Base-by-base conservation (phyloP, 2,888 invertebrate genomes). In the Andrena minutula region DNA sequence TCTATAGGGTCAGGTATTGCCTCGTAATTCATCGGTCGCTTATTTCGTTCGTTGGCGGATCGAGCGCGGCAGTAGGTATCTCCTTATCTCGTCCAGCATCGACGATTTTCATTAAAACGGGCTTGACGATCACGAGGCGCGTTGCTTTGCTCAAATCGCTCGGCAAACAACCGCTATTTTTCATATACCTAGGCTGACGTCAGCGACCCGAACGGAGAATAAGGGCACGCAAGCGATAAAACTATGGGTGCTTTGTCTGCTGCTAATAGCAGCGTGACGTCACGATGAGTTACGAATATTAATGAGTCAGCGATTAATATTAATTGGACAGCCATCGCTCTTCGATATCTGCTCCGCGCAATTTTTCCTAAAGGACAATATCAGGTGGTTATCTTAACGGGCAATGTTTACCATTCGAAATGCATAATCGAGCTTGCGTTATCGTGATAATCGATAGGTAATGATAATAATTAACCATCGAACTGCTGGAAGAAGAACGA, bases 231-330 rank as follows among this genome's bases (percentile, higher is more conserved):
- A 16, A 12, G 35, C 28, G 23, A 47, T 23, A 20, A 30, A 16
- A 28, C 12, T 61, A 72, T 61, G 26, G 69, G 10, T 7, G 5
- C 23, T 66, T 58, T 53, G 60, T 81, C 74, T 66, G n/a, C 23
- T 30, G 26, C 10, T 30, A 70, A 53, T 53, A 32, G 20, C 23
- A 2, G 1, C 66, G 7, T 72, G 66, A 80, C 63, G 74, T 79
- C 61, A 61, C 60, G 8, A 12, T 3, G 23, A 3, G 8, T 64
- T 8, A 53, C 65, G 51, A 66, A 79, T 74, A 70, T 74, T 47
- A 32, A 51, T 80, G 75, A 82, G 75, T 82, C 82, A 82, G 32
- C 32, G 16, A 10, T 10, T 8, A 30, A 16, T 12, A 56, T 79
- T 53, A 53, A 74, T 74, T 26, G 12, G 20, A 20, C 10, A 3